phyloP scores from a whole-genome alignment of 2,797 vertebrate species.

The Spondyliosoma cantharus region DNA sequence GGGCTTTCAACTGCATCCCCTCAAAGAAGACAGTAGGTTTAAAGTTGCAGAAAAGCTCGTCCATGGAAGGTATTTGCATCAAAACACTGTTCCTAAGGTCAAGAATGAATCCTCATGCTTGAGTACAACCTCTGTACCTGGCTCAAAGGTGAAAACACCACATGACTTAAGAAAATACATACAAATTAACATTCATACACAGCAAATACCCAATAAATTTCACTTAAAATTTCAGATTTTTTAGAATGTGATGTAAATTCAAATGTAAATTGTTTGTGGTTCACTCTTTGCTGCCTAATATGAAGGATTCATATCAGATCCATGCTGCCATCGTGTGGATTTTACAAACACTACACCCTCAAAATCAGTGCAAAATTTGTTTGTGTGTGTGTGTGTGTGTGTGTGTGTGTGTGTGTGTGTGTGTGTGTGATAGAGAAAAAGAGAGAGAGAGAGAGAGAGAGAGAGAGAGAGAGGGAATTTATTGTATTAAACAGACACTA shows the following conservation, averaged over 20 bases:
- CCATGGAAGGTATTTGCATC: not conserved
- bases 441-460: no score
- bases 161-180: not conserved
- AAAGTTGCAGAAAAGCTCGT: not conserved
- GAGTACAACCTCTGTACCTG: not conserved
- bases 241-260: not conserved
- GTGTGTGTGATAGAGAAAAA: no score
- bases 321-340: slow-evolving; percentile 65
- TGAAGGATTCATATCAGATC: not conserved
- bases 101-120: not conserved
- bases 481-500: no score
- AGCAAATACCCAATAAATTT: not conserved
- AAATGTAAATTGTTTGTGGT: not conserved
- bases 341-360: not conserved
- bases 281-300: not conserved
- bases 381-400: not conserved
- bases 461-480: no score
- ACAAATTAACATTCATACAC: not conserved
- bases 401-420: no score
- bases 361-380: not conserved
- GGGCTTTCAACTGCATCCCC: not conserved
- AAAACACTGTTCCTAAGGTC: not conserved
- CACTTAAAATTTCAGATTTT: no score
- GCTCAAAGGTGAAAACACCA: not conserved
- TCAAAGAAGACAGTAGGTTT: not conserved